These are phyloP conservation scores for Macropus fuliginosus DNA, from an alignment of 2,797 vertebrate genomes.

Conservation along the genomic window DNA sequence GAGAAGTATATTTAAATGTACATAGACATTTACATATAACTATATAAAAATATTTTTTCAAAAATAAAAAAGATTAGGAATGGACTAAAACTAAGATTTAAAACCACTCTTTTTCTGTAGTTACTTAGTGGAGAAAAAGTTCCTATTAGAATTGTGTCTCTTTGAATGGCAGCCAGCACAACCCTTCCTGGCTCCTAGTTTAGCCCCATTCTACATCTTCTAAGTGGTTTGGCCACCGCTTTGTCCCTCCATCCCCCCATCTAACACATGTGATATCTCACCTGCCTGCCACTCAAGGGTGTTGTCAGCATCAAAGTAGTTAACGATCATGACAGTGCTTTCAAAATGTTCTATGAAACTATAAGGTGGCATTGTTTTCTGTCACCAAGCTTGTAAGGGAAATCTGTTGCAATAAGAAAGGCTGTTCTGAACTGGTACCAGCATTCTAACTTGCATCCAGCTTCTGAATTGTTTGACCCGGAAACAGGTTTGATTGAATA, in stretches of 20 bases:
- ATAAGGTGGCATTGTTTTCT: constrained; percentile 57
- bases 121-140: constrained; percentile 17
- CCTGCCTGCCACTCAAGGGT: constrained; percentile 68
- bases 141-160: neutral
- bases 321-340: constrained; percentile 57
- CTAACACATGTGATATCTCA: constrained; percentile 27
- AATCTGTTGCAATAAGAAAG: neutral
- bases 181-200: neutral
- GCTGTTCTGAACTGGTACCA: neutral
- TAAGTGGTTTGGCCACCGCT: constrained; percentile 19
- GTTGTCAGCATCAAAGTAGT: constrained; percentile 56
- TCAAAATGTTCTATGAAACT: constrained; percentile 50
- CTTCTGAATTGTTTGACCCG: constrained; percentile 53
- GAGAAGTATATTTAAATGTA: neutral
- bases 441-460: neutral
- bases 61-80: neutral
- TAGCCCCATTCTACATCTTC: neutral
- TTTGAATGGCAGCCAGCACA: neutral
- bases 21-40: constrained; percentile 12
- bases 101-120: neutral
- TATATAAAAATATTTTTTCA: constrained; percentile 7
- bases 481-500: constrained; percentile 23
- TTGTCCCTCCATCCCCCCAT: constrained; percentile 54
- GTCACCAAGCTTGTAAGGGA: constrained; percentile 45
- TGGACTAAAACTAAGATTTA: constrained; percentile 34